These are phyloP conservation scores for Strix occidentalis DNA, from an alignment of 2,797 vertebrate genomes.

Conservation along the genomic window DNA sequence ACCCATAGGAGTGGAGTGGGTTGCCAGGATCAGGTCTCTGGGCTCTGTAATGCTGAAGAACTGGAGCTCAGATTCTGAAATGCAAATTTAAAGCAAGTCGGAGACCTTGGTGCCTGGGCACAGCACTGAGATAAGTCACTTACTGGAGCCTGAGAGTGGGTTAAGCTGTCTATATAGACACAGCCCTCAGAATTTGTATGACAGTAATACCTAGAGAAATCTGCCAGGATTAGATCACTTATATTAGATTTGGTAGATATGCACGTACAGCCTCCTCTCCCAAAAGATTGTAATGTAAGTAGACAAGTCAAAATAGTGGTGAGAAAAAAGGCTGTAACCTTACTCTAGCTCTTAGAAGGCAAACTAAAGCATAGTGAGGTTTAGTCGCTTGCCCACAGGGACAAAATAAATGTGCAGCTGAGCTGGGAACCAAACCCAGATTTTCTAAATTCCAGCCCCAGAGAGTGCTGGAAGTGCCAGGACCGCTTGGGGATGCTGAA, in stretches of 20 bases:
- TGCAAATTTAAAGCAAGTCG: background rate
- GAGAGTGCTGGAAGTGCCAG: background rate
- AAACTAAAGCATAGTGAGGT: background rate
- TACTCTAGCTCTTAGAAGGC: background rate
- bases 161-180: slow-evolving; percentile 65
- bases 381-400: background rate
- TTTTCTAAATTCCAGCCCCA: background rate
- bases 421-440: background rate
- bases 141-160: background rate
- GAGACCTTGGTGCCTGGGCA: background rate
- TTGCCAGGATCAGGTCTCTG: background rate
- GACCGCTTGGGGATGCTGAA: background rate
- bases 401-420: background rate
- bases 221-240: slow-evolving; percentile 61
- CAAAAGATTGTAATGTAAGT: slow-evolving; percentile 33
- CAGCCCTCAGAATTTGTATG: slow-evolving; percentile 8
- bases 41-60: background rate
- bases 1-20: background rate
- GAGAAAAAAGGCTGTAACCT: slow-evolving; percentile 30
- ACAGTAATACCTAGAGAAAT: slow-evolving; percentile 54
- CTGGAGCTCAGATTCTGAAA: background rate
- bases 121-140: background rate
- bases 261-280: background rate
- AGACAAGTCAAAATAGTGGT: slow-evolving; percentile 45
- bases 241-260: slow-evolving; percentile 44